A percentile compares a stretch with the other conserved stretches of the same genome.
phyloP scores from a whole-genome alignment of 2,797 vertebrate genomes.

The Lophius americanus region DNA sequence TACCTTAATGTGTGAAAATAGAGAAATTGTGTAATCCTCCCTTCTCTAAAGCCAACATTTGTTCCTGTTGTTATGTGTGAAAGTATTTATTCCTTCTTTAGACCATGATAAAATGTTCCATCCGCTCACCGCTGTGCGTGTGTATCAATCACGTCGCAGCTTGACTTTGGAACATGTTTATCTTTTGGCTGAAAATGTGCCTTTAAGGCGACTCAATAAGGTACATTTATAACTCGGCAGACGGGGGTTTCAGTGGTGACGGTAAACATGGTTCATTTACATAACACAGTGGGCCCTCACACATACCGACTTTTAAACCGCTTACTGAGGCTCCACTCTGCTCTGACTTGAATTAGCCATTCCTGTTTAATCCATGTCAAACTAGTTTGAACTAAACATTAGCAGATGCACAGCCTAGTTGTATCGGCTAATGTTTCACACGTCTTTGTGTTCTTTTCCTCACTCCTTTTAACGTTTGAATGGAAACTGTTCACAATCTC shows the following conservation, averaged over 20 bases:
- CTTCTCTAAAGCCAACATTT: conserved; percentile 66
- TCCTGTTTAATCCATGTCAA: conserved; percentile 45
- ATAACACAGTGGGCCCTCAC: conserved; percentile 58
- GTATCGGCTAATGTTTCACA: conserved; percentile 40
- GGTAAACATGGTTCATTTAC: conserved; percentile 62
- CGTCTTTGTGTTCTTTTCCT: conserved; percentile 28
- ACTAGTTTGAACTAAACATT: conserved; percentile 25
- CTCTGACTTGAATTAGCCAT: conserved; percentile 40
- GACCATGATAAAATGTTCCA: conserved; percentile 65
- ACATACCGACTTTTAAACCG: conserved; percentile 48
- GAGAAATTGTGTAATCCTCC: conserved; percentile 50
- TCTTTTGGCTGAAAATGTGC: conserved; percentile 55
- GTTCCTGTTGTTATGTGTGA: conserved; percentile 75
- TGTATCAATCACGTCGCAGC: conserved; percentile 63
- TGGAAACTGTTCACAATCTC: conserved; percentile 44
- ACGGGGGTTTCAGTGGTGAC: conserved; percentile 14
- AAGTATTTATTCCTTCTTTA: conserved; percentile 64
- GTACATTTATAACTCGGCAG: conserved; percentile 33
- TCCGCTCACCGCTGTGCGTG: conserved; percentile 44
- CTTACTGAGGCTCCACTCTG: conserved; percentile 31
- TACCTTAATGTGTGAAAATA: conserved; percentile 55
- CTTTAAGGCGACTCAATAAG: conserved; percentile 49
- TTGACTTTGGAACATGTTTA: conserved; percentile 62
- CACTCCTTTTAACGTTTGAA: conserved; percentile 27
- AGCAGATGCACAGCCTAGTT: conserved; percentile 21